Conservation (phyloP, 1,140 invertebrate species). For the Idris sp. region DNA sequence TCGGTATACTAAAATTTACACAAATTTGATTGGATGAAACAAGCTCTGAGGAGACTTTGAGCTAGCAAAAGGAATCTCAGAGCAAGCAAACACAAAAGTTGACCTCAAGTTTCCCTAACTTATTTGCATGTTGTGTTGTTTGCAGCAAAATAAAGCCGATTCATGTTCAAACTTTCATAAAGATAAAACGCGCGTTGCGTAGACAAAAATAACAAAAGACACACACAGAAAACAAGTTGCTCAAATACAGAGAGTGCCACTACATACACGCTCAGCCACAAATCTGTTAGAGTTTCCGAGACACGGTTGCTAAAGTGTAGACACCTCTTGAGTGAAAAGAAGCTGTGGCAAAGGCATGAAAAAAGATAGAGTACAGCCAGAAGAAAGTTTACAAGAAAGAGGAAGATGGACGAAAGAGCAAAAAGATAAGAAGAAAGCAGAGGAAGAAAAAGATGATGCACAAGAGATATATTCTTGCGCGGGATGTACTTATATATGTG, state of each 20-base stretch:
- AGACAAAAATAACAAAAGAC: slow-evolving; percentile 43
- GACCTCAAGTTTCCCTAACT: slow-evolving; percentile 16
- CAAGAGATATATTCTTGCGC: slow-evolving; percentile 65
- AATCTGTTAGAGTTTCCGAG: slow-evolving; percentile 62
- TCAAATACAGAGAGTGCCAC: slow-evolving; percentile 7
- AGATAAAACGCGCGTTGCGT: slow-evolving; percentile 33
- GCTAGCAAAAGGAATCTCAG: slow-evolving; percentile 18
- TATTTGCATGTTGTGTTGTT: slow-evolving; percentile 22
- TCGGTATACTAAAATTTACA: too few relatives aligned
- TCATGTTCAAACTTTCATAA: slow-evolving; percentile 43
- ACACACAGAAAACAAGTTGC: slow-evolving; percentile 27
- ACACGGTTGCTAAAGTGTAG: slow-evolving; percentile 50
- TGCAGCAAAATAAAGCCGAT: slow-evolving; percentile 10
- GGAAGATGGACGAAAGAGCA: background rate
- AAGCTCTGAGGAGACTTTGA: slow-evolving; percentile 18
- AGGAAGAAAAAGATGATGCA: slow-evolving; percentile 35
- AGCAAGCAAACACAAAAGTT: slow-evolving; percentile 11
- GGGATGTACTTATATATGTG: too few relatives aligned
- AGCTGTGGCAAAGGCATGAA: slow-evolving; percentile 3
- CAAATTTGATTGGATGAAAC: slow-evolving; percentile 21
- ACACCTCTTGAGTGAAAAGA: slow-evolving; percentile 44
- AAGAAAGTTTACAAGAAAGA: background rate
- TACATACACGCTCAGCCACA: slow-evolving; percentile 42
- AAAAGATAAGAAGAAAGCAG: slow-evolving; percentile 16
- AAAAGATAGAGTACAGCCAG: background rate